Evolutionary conservation across 2,113 vertebrate species (phyloP).

Genomic region (Urocitellus parryii): DNA sequence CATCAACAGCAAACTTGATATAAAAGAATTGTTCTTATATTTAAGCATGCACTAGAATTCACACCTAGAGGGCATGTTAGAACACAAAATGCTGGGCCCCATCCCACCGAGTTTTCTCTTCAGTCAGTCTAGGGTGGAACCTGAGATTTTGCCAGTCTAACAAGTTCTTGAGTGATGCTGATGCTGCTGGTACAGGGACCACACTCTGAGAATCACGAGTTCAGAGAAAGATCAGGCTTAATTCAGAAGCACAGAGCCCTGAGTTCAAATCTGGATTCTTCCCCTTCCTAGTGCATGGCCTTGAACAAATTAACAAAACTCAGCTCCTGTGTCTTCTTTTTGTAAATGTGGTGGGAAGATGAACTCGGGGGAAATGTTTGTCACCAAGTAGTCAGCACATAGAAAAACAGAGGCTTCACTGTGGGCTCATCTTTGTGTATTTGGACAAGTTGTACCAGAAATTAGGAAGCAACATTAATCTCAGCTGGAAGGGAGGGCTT

Average conservation of each 20-base stretch:
- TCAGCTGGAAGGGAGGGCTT: not conserved
- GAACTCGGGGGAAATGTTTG: too few relatives aligned
- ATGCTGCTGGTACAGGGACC: not conserved
- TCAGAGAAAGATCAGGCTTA: not conserved
- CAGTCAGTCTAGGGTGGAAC: not conserved
- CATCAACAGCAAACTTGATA: not conserved
- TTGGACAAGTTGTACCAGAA: not conserved
- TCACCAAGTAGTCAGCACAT: too few relatives aligned
- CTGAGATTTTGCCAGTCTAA: not conserved
- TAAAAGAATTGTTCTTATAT: not conserved
- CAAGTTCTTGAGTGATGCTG: not conserved
- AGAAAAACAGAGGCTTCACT: not conserved
- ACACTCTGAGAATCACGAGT: not conserved
- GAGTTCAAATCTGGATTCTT: not conserved
- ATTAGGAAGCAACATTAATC: not conserved
- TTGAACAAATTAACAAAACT: not conserved
- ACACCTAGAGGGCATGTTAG: accelerated
- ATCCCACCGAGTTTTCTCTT: not conserved
- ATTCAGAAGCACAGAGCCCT: not conserved
- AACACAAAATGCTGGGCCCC: not conserved
- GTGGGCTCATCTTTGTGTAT: too few relatives aligned
- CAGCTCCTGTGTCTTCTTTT: not conserved
- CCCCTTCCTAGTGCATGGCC: not conserved
- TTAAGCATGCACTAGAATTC: not conserved
- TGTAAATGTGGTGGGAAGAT: not conserved